These are phyloP conservation scores for Hormaphis cornu DNA, from an alignment of 1,140 invertebrate genomes.

Conservation along the genomic window DNA sequence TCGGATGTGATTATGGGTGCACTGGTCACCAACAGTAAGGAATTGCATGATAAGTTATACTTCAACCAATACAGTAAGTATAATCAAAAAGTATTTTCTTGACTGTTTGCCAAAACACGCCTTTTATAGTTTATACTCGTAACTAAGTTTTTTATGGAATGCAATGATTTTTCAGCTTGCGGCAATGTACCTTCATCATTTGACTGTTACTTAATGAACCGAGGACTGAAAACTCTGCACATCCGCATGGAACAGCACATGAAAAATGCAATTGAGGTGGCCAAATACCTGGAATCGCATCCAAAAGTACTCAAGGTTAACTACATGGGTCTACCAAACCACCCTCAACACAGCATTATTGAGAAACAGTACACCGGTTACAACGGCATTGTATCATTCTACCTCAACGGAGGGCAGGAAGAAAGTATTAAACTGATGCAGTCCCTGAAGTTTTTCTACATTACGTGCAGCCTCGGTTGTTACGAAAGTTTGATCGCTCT, in stretches of 20 bases:
- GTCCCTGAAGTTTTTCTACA: conserved; percentile 67
- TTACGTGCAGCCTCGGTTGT: conserved; percentile 92
- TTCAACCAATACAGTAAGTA: conserved; percentile 81
- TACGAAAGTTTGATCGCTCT: conserved; percentile 84
- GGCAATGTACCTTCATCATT: conserved; percentile 91
- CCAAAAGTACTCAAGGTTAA: conserved; percentile 66
- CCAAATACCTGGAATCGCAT: conserved; percentile 68
- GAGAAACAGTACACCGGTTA: conserved; percentile 77
- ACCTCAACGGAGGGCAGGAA: conserved; percentile 64
- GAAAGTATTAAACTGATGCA: conserved; percentile 69
- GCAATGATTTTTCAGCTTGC: conserved; percentile 53
- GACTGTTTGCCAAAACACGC: no score
- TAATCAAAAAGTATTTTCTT: no score
- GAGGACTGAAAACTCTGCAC: conserved; percentile 87
- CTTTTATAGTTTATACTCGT: no score
- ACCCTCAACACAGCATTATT: conserved; percentile 80
- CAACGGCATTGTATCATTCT: conserved; percentile 88
- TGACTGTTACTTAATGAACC: conserved; percentile 86
- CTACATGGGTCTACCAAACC: conserved; percentile 77
- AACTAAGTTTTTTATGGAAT: no score
- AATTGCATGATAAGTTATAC: conserved; percentile 59
- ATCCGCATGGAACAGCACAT: conserved; percentile 84
- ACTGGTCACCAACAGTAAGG: conserved; percentile 62
- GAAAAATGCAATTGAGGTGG: conserved; percentile 64
- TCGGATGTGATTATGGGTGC: conserved; percentile 96